Base-by-base conservation (phyloP, 1,140 invertebrate species). In the Orussus abietinus region DNA sequence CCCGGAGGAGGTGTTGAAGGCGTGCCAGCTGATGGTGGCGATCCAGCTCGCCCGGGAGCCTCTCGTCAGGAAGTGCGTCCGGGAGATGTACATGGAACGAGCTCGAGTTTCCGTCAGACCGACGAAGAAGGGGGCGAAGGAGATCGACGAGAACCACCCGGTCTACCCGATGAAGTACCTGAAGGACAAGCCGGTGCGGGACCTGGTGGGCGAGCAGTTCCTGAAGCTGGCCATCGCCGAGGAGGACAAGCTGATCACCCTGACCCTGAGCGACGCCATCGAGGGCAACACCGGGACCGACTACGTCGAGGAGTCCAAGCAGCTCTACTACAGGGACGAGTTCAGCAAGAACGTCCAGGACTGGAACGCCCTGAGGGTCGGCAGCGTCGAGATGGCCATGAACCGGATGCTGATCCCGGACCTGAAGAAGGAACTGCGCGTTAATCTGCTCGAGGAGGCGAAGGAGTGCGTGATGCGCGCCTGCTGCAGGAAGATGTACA, bases 321-420 rank as follows among this genome's bases (percentile, higher is more conserved):
- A 91, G 44, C 72, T 97, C 0, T 97, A 94, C 64, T 85, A 89
- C 45, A 81, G 83, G 59, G 96, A 99, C 75, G 96, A 98, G 67
- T 98, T 96, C 66, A 94, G 90, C 55, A 91, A 92, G 53, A 86
- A 88, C 51, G 95, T 97, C 0, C 88, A 97, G 61, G 90, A 95
- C 45, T 99, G 97, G 97, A 99, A 99, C 66, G 77, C 84, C 0
- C 60, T 97, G 32, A 77, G 96, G 20, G 81, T 82, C 1, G 84
- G 92, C 51, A 90, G 91, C 42, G 85, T 99, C 0, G 87, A 94
- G 49, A 75, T 90, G 35, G 92, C 95, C 0, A 75, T 98, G 5
- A 88, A 80, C 5, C 86, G 89, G 49, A 88, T 96, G 65, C 79
- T 99, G 0, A 86, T 92, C 57, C 94, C 93, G 0, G 86, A 90